Evolutionary conservation across 2,113 vertebrate species (phyloP).

Genomic region (Entelurus aequoreus): DNA sequence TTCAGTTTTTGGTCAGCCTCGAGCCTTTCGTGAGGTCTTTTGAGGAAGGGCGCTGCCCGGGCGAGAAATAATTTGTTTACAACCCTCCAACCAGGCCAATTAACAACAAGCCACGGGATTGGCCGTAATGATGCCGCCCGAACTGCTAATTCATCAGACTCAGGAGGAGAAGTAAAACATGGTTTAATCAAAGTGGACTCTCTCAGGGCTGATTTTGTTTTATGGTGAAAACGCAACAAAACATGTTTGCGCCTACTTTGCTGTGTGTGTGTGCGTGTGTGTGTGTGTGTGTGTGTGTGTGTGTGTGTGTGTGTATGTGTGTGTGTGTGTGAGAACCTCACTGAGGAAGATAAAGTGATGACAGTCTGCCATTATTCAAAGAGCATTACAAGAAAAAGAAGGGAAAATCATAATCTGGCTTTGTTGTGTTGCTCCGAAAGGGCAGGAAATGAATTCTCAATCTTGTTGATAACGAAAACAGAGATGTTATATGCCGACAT

Average conservation of each 20-base stretch:
- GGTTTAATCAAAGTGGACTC: not conserved
- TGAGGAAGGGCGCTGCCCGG: not conserved
- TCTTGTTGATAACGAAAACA: slow-evolving; percentile 4
- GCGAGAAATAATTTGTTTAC: slow-evolving; percentile 1
- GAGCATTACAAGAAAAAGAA: slow-evolving; percentile 7
- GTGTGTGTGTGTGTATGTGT: not conserved
- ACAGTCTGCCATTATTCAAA: slow-evolving; percentile 8
- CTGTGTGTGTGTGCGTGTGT: not conserved
- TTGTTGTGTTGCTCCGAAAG: slow-evolving; percentile 2
- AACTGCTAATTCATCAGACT: not conserved
- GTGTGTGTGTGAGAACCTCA: not conserved
- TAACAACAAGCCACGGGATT: not conserved
- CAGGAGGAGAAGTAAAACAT: not conserved
- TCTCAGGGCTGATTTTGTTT: not conserved
- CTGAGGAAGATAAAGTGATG: slow-evolving; percentile 10
- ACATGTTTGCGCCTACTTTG: not conserved
- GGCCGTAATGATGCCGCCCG: not conserved
- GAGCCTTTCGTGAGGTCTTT: not conserved
- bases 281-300: not conserved
- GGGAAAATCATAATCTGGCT: not conserved
- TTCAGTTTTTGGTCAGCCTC: not conserved
- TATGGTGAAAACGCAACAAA: too few species aligned
- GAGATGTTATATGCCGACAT: too few species aligned
- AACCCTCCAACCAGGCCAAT: not conserved
- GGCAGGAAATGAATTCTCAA: slow-evolving; percentile 24